These are phyloP conservation scores for Archegozetes longisetosus DNA, from an alignment of 1,140 invertebrate genomes.

Conservation along the genomic window DNA sequence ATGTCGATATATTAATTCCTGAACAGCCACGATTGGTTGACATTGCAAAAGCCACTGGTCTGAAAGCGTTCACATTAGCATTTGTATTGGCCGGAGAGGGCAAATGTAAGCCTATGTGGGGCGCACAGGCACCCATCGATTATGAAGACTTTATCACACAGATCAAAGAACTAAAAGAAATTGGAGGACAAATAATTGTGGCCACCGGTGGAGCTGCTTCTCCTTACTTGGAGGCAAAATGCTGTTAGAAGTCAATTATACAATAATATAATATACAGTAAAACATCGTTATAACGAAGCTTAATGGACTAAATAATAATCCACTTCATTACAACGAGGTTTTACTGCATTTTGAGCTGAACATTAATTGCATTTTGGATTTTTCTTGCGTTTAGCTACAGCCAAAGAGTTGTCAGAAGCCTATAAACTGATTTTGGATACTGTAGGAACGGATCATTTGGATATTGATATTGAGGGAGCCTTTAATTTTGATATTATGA, in stretches of 20 bases:
- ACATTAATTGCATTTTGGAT: too few relatives aligned
- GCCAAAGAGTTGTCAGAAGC: slow-evolving; percentile 14
- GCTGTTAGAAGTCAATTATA: too few relatives aligned
- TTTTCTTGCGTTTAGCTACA: too few relatives aligned
- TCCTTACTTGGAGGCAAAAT: slow-evolving; percentile 23
- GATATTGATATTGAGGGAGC: slow-evolving; percentile 24
- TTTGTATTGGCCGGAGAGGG: slow-evolving; percentile 21
- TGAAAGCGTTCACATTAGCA: slow-evolving; percentile 21
- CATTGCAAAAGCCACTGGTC: slow-evolving; percentile 17
- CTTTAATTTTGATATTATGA: slow-evolving; percentile 20
- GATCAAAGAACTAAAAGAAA: slow-evolving; percentile 18
- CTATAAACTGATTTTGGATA: slow-evolving; percentile 20
- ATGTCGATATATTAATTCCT: slow-evolving; percentile 7
- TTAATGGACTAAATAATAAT: too few relatives aligned
- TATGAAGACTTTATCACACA: slow-evolving; percentile 20
- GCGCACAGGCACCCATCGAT: slow-evolving; percentile 17
- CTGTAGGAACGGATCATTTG: slow-evolving; percentile 20
- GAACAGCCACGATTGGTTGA: slow-evolving; percentile 15
- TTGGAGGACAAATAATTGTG: slow-evolving; percentile 20
- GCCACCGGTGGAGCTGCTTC: slow-evolving; percentile 21
- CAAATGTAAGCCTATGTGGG: slow-evolving; percentile 23
- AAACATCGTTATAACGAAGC: too few relatives aligned
- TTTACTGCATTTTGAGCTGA: too few relatives aligned
- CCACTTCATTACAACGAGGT: too few relatives aligned
- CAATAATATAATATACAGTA: too few relatives aligned